These are phyloP conservation scores for Cephus pygmeus DNA, from an alignment of 2,888 invertebrate species.

Conservation along the genomic window DNA sequence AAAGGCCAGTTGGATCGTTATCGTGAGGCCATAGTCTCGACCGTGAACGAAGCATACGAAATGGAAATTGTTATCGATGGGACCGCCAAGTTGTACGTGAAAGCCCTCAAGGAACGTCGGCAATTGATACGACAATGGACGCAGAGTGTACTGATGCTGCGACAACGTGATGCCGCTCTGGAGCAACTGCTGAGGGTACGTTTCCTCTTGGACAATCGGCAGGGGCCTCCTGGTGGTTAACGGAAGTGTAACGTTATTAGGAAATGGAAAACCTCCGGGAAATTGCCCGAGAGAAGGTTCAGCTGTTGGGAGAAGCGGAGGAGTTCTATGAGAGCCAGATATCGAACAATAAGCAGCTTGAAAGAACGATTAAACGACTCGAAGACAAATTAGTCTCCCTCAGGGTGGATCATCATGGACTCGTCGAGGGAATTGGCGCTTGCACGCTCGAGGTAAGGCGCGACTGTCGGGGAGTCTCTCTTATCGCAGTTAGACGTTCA, in stretches of 20 bases:
- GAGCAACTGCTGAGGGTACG: conserved; percentile 68
- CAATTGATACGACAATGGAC: conserved; percentile 80
- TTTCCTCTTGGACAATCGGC: neutral
- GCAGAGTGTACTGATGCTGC: conserved; percentile 75
- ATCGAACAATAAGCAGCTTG: conserved; percentile 70
- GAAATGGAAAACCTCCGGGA: conserved; percentile 69
- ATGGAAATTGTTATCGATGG: conserved; percentile 70
- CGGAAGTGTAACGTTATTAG: conserved; percentile 49
- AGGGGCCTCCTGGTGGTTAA: conserved; percentile 3
- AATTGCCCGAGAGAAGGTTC: conserved; percentile 67
- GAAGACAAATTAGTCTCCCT: conserved; percentile 61
- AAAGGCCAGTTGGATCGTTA: conserved; percentile 67
- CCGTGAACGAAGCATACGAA: conserved; percentile 68
- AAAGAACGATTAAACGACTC: conserved; percentile 61
- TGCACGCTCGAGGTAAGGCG: conserved; percentile 66
- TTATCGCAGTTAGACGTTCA: neutral
- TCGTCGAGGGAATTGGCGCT: conserved; percentile 57
- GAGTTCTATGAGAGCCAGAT: conserved; percentile 72
- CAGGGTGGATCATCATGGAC: conserved; percentile 58
- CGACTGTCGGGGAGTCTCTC: too few relatives aligned
- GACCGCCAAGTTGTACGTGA: conserved; percentile 67
- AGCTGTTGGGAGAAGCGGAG: conserved; percentile 71
- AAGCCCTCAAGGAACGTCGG: conserved; percentile 75
- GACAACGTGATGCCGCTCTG: conserved; percentile 77
- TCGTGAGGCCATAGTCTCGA: conserved; percentile 64